These are phyloP conservation scores for Trissoscelio sp. DNA, from an alignment of 2,888 invertebrate species.

Conservation along the genomic window DNA sequence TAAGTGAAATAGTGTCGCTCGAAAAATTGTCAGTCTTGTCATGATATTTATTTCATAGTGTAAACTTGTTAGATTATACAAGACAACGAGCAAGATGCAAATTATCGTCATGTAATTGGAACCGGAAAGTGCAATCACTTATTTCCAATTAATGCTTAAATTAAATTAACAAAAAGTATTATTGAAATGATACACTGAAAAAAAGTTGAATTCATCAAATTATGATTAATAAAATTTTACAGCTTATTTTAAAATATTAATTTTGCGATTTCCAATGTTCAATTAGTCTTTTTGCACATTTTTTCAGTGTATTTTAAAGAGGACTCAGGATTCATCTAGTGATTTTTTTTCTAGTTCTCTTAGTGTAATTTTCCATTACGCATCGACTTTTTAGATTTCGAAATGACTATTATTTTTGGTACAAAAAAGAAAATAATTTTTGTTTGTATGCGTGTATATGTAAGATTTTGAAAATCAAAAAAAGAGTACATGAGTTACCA, in stretches of 20 bases:
- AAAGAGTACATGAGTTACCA: constrained; percentile 23
- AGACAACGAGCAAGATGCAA: not conserved
- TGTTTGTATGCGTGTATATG: constrained; percentile 14
- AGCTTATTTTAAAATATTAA: no score
- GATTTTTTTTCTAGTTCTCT: not conserved
- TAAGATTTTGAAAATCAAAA: constrained; percentile 13
- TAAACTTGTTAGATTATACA: not conserved
- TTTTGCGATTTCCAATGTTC: no score
- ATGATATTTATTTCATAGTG: constrained; percentile 26
- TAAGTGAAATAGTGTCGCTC: constrained; percentile 41
- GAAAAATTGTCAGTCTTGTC: constrained; percentile 41
- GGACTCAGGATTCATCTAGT: not conserved
- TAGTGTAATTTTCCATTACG: no score
- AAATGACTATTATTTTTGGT: not conserved
- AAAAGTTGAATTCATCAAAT: no score
- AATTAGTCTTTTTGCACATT: no score
- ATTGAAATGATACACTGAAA: no score
- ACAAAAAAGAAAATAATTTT: not conserved
- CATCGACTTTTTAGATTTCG: constrained; percentile 8
- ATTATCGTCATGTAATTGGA: not conserved
- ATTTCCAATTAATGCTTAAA: no score
- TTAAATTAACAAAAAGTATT: no score
- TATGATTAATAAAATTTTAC: no score
- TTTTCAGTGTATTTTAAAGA: not conserved
- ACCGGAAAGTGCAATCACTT: not conserved